Base-by-base conservation (phyloP, 1,140 invertebrate species). In the Streblospio benedicti region DNA sequence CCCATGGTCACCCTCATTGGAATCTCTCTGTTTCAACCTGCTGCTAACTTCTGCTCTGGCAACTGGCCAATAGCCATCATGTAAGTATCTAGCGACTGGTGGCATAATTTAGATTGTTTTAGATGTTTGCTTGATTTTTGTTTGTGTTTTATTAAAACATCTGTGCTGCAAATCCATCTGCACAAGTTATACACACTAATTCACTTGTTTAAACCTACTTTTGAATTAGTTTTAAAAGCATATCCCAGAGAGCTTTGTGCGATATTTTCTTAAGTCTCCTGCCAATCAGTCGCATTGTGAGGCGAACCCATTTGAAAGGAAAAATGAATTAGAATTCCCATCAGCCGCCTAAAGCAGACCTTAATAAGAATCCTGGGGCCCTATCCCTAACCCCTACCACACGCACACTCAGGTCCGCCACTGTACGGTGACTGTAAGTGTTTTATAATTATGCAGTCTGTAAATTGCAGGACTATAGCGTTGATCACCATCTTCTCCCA, bases 401-500 rank as follows among this genome's bases (percentile, higher is more conserved):
- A n/a, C n/a, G n/a, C n/a, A 38, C 35, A 38, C 35, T 9, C 35
- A 9, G n/a, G n/a, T 38, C n/a, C n/a, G n/a, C n/a, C 9, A 38
- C 9, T 38, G n/a, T 38, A 38, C n/a, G n/a, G 35, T 38, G 35
- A 9, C 9, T 38, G 35, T 38, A n/a, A 9, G 35, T 38, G 35
- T 38, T 9, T 38, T 49, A 14, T 18, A 9, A 27, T 49, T 27
- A 18, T 49, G 6, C 6, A 14, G 12, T 9, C 25, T 49, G 9
- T 49, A 49, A 18, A 9, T 6, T 54, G n/a, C 73, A 92, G 90
- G 52, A 92, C 90, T 0, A 88, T 91, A 60, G 75, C 83, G 2
- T 80, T 92, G 75, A 79, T 93, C 59, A 87, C 87, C 0, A 65
- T 91, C 27, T 92, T 91, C 71, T 91, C 89, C 0, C 89, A 92